Evolutionary conservation across 2,113 vertebrate genomes (phyloP).

Genomic region (Bubo bubo): DNA sequence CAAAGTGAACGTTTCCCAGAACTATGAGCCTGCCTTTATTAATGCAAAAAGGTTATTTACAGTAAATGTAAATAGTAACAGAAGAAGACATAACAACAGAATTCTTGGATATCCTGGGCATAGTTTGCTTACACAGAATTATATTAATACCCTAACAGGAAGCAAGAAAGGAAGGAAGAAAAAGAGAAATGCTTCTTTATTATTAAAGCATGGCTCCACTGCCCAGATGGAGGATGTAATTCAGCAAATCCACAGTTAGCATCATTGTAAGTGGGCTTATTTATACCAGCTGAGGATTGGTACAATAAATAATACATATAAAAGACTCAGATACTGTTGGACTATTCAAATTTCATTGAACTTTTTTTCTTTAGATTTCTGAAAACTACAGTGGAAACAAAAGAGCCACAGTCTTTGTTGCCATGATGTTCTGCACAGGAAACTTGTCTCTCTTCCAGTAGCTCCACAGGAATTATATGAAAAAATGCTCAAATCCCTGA

Average conservation of each 20-base stretch:
- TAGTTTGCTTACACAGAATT: constrained; percentile 17
- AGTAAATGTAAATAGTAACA: constrained; percentile 20
- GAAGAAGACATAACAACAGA: not conserved
- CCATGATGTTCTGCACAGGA: not conserved
- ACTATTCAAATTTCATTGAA: not conserved
- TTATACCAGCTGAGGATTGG: not conserved
- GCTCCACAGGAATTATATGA: constrained; percentile 19
- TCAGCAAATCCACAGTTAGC: constrained; percentile 26
- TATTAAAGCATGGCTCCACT: not conserved
- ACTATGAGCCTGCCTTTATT: not conserved
- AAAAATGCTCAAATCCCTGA: constrained; percentile 25
- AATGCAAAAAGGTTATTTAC: not conserved
- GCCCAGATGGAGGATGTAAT: constrained; percentile 16
- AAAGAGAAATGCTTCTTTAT: not conserved
- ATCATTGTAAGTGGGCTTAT: not conserved
- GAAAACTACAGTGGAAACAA: not conserved
- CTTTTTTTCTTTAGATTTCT: not conserved
- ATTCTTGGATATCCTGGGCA: constrained; percentile 34
- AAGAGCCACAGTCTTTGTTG: not conserved
- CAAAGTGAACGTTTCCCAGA: not conserved
- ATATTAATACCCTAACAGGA: constrained; percentile 31
- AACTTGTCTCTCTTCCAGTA: constrained; percentile 24
- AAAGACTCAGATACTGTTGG: not conserved
- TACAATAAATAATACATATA: constrained; percentile 25
- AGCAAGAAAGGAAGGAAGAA: constrained; percentile 18